Evolutionary conservation across 2,113 vertebrate genomes (phyloP).

Genomic region (Sardina pilchardus): DNA sequence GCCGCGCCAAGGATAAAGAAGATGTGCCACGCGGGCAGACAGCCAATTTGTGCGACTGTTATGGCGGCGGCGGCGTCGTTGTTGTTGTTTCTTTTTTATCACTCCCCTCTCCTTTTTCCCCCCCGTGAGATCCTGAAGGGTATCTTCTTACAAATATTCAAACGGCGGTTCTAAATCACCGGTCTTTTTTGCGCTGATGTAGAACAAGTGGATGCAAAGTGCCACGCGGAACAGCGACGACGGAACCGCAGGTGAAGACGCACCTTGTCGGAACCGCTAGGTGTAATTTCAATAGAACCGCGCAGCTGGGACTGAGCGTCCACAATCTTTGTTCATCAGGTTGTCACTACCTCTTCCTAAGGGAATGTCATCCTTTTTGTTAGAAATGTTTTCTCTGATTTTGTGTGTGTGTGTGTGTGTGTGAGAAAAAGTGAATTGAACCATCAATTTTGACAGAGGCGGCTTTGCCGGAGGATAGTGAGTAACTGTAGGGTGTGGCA

Average conservation of each 20-base stretch:
- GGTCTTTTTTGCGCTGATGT: background rate
- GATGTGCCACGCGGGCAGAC: conserved; percentile 50
- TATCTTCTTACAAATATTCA: background rate
- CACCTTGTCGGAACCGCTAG: background rate
- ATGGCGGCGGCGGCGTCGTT: too few relatives aligned
- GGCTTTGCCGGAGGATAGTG: background rate
- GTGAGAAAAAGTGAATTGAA: background rate
- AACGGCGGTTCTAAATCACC: background rate
- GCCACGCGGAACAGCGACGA: too few relatives aligned
- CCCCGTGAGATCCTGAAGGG: conserved; percentile 11
- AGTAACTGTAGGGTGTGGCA: background rate
- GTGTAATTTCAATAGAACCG: background rate
- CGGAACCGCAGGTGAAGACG: background rate
- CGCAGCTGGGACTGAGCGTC: background rate
- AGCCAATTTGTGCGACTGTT: conserved; percentile 48
- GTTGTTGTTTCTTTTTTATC: conserved; percentile 36
- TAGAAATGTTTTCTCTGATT: background rate
- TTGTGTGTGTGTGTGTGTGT: background rate
- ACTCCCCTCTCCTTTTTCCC: conserved; percentile 38
- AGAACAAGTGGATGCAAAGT: background rate
- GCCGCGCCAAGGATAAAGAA: conserved; percentile 55
- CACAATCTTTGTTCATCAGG: background rate
- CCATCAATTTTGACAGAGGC: background rate
- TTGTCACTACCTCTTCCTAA: background rate
- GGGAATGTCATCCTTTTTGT: background rate